Percentiles rank a stretch among this genome's conserved stretches.
Conservation (phyloP, 2,797 vertebrate species). For the Craterocephalus amniculus region DNA sequence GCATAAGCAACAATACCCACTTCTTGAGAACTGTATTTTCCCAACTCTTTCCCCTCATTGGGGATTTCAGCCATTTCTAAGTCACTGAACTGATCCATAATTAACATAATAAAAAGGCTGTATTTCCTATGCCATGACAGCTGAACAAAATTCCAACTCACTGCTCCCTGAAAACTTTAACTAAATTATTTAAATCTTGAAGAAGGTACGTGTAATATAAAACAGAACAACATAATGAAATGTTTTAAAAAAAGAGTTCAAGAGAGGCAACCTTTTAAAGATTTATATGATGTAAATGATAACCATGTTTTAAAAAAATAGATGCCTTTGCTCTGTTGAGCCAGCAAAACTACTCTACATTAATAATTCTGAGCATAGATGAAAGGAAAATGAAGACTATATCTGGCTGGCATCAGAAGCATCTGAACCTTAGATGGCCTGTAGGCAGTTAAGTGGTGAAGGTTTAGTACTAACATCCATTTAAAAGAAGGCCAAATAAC, state of each 20-base stretch:
- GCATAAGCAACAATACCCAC: constrained; percentile 19
- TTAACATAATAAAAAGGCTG: constrained; percentile 53
- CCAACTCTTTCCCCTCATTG: constrained; percentile 5
- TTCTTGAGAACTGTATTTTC: constrained; percentile 36
- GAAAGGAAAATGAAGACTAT: constrained; percentile 26
- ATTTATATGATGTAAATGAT: constrained; percentile 24
- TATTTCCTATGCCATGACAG: constrained; percentile 29
- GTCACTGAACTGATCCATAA: constrained; percentile 53
- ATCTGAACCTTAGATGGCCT: constrained; percentile 19
- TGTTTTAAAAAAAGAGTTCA: constrained; percentile 7
- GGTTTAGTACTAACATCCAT: constrained; percentile 3
- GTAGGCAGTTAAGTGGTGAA: constrained; percentile 1
- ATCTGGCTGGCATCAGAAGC: constrained; percentile 20
- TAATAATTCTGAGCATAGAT: constrained; percentile 20
- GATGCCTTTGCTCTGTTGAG: constrained; percentile 1
- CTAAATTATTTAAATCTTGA: constrained; percentile 43
- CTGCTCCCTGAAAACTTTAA: constrained; percentile 37
- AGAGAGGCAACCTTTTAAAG: not conserved
- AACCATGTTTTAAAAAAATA: constrained; percentile 9
- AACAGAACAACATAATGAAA: constrained; percentile 4
- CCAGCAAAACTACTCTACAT: constrained; percentile 1
- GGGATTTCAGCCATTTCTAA: constrained; percentile 34
- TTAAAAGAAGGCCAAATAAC: not conserved
- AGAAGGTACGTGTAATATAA: constrained; percentile 15
- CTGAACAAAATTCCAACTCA: constrained; percentile 52